Base-by-base conservation (phyloP, 2,888 invertebrate genomes). In the Hanleya hanleyi region DNA sequence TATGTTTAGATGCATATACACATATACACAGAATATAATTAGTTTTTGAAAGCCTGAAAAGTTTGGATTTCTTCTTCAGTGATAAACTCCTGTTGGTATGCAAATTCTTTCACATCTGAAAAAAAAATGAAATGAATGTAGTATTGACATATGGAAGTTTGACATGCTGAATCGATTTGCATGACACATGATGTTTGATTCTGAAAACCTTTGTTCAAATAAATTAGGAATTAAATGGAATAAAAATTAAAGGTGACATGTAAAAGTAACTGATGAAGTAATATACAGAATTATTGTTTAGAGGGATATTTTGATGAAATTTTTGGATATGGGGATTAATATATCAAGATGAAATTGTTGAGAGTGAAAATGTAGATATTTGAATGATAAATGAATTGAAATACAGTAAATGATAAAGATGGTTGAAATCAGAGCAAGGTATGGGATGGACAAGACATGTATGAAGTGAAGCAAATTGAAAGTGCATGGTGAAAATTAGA, bases 41-140 rank as follows among this genome's bases (percentile, higher is more conserved):
- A 41, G 41, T 41, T 41, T 41, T 41, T 18, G 18, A 41, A 41
- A 41, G 41, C 18, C 41, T 41, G 41, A 41, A 41, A 9, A 41
- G 18, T 9, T 9, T 41, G 41, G 41, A 41, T 18, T 41, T 41
- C n/a, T n/a, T n/a, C n/a, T 41, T 41, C 41, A 41, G 9, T 12
- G 41, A 41, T 41, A 41, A 9, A 41, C 41, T 18, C 41, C 41
- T 41, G 9, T 41, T 41, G n/a, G n/a, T n/a, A n/a, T n/a, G 41
- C 18, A 18, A 12, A 18, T 83, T 82, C 62, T 79, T 81, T 26
- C 75, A 66, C 57, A 82, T 77, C 83, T 83, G 69, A 66, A 77
- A 68, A 26, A 69, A 26, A 71, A 50, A 33, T 51, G 29, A 1
- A 35, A 18, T n/a, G 37, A 33, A 35, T n/a, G 26, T 6, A 49